phyloP scores from a whole-genome alignment of 2,888 invertebrate genomes.

The Cheilosia soror region DNA sequence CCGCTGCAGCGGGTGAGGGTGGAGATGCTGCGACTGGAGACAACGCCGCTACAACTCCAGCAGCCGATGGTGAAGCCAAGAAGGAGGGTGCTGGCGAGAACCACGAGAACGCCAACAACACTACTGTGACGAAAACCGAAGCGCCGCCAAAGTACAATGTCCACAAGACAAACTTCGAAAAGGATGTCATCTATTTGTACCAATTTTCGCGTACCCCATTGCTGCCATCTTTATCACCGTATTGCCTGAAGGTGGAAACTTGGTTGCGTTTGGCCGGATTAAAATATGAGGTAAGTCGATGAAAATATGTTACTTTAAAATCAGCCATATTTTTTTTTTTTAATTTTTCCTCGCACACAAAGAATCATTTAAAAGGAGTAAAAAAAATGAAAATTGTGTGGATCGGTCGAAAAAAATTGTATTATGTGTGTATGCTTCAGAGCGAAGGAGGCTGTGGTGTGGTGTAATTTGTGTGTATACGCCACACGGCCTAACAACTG shows the following conservation, averaged over 20 bases:
- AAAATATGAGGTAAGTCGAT: constrained; percentile 94
- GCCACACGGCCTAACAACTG: constrained; percentile 45
- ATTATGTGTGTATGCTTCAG: constrained; percentile 6
- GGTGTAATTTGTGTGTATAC: background rate
- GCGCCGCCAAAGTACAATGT: constrained; percentile 91
- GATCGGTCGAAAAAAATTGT: background rate
- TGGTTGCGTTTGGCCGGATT: constrained; percentile 96
- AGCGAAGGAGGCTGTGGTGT: constrained; percentile 2
- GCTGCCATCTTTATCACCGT: constrained; percentile 95
- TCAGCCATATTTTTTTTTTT: background rate
- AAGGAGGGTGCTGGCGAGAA: constrained; percentile 83
- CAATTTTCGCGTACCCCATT: constrained; percentile 96
- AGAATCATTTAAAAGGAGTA: no score
- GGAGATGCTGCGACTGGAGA: constrained; percentile 82
- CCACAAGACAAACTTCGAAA: constrained; percentile 94
- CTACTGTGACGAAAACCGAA: constrained; percentile 85
- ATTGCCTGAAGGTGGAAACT: constrained; percentile 97
- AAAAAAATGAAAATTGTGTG: no score
- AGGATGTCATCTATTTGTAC: constrained; percentile 96
- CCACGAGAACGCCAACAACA: constrained; percentile 83
- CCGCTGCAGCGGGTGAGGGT: constrained; percentile 57
- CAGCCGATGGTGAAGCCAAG: constrained; percentile 83
- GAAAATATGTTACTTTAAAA: background rate
- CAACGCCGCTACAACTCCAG: constrained; percentile 80
- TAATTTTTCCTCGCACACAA: background rate